Conservation (phyloP, 1,140 invertebrate genomes). For the Leptopilina boulardi region DNA sequence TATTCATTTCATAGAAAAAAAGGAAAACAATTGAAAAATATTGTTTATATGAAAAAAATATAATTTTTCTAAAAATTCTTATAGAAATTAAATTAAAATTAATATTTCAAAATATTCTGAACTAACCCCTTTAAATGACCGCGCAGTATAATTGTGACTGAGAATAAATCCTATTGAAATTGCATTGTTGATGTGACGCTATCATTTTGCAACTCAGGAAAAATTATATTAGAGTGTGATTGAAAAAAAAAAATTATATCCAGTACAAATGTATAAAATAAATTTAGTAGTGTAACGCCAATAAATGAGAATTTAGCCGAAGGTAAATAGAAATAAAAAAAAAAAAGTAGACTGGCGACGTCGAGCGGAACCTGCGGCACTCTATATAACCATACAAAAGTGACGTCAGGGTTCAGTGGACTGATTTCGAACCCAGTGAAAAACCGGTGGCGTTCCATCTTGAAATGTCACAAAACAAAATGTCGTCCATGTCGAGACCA, state of each 20-base stretch:
- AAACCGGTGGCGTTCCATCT: constrained; percentile 64
- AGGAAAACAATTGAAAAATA: background rate
- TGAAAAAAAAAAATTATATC: background rate
- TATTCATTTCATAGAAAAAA: background rate
- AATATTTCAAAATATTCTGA: background rate
- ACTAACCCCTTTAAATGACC: constrained; percentile 23
- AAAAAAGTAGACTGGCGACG: background rate
- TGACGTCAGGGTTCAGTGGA: constrained; percentile 45
- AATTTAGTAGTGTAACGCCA: background rate
- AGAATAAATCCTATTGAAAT: background rate
- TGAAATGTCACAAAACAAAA: constrained; percentile 68
- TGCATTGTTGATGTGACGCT: background rate
- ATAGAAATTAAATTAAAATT: background rate
- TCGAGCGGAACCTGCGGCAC: constrained; percentile 37
- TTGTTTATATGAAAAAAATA: background rate
- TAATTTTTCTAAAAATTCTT: background rate
- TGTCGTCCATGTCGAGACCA: constrained; percentile 69
- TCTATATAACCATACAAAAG: constrained; percentile 14
- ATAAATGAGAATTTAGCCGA: background rate
- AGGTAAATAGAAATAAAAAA: constrained; percentile 12
- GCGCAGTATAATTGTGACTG: background rate
- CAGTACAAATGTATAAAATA: background rate
- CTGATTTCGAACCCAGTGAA: constrained; percentile 51
- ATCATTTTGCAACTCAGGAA: background rate
- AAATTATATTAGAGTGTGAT: background rate